Percentiles rank a stretch among this genome's conserved stretches.
Evolutionary conservation across 1,140 invertebrate species (phyloP).

Genomic region (Galleria mellonella): DNA sequence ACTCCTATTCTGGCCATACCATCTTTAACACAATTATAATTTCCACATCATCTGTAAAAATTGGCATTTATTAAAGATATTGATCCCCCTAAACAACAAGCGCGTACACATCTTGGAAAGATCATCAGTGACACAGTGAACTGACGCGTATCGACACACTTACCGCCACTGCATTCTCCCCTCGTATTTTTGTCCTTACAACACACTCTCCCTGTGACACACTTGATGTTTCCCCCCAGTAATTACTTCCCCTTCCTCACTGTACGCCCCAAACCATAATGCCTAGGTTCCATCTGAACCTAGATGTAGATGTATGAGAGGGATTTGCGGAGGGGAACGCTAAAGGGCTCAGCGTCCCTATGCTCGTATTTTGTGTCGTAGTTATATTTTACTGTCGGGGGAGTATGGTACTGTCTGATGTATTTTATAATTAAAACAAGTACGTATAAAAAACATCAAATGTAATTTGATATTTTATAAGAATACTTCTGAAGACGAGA

Average conservation of each 20-base stretch:
- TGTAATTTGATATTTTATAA: too few species aligned
- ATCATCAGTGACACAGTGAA: constrained; percentile 72
- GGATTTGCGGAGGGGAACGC: constrained; percentile 63
- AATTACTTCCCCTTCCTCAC: constrained; percentile 58
- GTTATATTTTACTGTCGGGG: constrained; percentile 16
- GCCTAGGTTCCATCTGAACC: constrained; percentile 50
- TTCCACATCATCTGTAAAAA: too few species aligned
- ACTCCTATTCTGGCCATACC: too few species aligned
- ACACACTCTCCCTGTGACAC: constrained; percentile 69
- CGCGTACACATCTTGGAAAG: constrained; percentile 42
- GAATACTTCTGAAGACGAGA: too few species aligned
- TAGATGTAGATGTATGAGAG: constrained; percentile 52
- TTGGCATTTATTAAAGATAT: too few species aligned
- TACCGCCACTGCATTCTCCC: constrained; percentile 59
- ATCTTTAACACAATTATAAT: too few species aligned
- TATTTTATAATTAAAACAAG: too few species aligned
- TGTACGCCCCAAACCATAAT: constrained; percentile 34
- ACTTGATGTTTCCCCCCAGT: constrained; percentile 65
- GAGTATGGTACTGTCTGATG: constrained; percentile 6
- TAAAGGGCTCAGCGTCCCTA: constrained; percentile 42
- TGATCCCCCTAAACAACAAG: neutral
- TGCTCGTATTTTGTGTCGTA: too few species aligned
- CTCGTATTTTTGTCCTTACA: constrained; percentile 66
- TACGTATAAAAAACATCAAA: too few species aligned
- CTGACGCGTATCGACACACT: constrained; percentile 64